phyloP scores from a whole-genome alignment of 2,888 invertebrate genomes.

The Drosophila histrio region DNA sequence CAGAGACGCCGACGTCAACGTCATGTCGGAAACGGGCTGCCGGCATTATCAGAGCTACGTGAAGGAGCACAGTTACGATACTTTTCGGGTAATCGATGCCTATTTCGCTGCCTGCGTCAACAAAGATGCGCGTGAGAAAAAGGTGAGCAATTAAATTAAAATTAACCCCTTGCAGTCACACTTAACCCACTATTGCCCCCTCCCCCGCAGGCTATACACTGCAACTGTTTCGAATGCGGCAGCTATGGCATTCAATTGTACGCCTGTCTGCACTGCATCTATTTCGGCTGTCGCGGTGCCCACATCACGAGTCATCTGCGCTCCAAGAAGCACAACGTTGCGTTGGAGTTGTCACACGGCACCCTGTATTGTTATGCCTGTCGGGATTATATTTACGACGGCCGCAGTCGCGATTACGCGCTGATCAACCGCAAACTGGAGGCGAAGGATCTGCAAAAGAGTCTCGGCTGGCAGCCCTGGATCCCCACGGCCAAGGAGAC shows the following conservation, averaged over 20 bases:
- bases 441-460: conserved; percentile 87
- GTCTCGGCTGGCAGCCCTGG: conserved; percentile 90
- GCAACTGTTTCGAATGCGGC: conserved; percentile 93
- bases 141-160: conserved; percentile 86
- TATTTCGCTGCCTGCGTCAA: conserved; percentile 94
- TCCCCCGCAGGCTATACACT: conserved; percentile 89
- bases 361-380: conserved; percentile 95
- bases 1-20: conserved; percentile 34
- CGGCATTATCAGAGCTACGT: conserved; percentile 83
- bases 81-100: conserved; percentile 89
- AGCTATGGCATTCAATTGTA: conserved; percentile 91
- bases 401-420: conserved; percentile 87
- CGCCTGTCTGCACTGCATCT: conserved; percentile 95
- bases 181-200: not conserved
- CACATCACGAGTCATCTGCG: conserved; percentile 95
- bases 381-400: conserved; percentile 95
- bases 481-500: conserved; percentile 91
- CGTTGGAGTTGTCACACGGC: conserved; percentile 94
- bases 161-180: not conserved
- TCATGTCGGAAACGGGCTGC: conserved; percentile 83
- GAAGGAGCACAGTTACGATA: conserved; percentile 84
- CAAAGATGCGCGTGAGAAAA: conserved; percentile 91
- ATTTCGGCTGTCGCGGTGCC: conserved; percentile 94
- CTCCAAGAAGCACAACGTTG: conserved; percentile 91
- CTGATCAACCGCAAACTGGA: conserved; percentile 86